These are phyloP conservation scores for Orthonychiurus folsomi DNA, from an alignment of 2,888 invertebrate species.

Conservation along the genomic window DNA sequence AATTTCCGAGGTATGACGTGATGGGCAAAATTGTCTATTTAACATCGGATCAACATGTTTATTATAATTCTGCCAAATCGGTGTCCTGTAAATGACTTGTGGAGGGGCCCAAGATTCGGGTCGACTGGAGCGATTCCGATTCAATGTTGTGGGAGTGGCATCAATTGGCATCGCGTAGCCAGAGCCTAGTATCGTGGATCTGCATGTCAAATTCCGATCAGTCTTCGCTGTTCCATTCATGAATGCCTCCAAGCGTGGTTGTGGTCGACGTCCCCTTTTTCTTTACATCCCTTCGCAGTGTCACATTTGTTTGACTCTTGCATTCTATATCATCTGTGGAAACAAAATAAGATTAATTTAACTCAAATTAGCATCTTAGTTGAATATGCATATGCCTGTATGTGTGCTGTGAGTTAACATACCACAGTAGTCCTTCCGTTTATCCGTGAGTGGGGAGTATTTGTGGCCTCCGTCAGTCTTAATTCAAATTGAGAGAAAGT, in stretches of 20 bases:
- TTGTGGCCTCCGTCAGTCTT: slow-evolving; percentile 16
- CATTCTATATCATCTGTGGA: too few relatives aligned
- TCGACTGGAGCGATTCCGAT: slow-evolving; percentile 7
- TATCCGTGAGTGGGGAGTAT: background rate
- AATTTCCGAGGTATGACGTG: slow-evolving; percentile 34
- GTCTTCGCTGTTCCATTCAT: background rate
- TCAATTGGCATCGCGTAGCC: slow-evolving; percentile 14
- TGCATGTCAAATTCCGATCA: background rate
- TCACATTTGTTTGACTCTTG: background rate
- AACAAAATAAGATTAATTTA: too few relatives aligned
- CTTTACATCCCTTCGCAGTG: slow-evolving; percentile 9
- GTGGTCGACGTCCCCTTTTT: slow-evolving; percentile 14
- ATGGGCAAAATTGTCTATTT: slow-evolving; percentile 25
- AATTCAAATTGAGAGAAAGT: slow-evolving; percentile 21
- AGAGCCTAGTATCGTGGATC: slow-evolving; percentile 11
- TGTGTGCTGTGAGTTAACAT: too few relatives aligned
- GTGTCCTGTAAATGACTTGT: slow-evolving; percentile 18
- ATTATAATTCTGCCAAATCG: background rate
- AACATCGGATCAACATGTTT: background rate
- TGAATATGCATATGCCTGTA: too few relatives aligned
- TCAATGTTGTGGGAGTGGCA: slow-evolving; percentile 2
- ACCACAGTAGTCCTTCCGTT: background rate
- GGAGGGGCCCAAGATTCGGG: slow-evolving; percentile 29
- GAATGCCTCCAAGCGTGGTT: background rate
- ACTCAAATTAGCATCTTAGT: too few relatives aligned